phyloP scores from a whole-genome alignment of 2,113 vertebrate species.

The Cebus imitator region DNA sequence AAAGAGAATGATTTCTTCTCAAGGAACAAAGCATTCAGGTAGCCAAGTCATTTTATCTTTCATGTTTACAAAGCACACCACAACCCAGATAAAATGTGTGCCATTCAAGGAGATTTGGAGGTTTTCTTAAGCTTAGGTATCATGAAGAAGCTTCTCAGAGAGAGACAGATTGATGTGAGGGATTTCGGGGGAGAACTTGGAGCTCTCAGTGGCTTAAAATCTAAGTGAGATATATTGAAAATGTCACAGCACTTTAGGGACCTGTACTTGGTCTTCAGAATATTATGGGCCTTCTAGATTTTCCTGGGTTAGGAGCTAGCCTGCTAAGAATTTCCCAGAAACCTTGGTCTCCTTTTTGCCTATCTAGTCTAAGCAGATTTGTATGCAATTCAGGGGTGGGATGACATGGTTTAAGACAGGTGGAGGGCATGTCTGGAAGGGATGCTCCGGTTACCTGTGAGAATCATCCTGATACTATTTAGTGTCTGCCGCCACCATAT shows the following conservation, averaged over 20 bases:
- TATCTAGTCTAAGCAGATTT: background rate
- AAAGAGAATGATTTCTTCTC: conserved; percentile 73
- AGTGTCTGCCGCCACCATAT: background rate
- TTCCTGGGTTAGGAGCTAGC: background rate
- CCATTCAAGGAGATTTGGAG: background rate
- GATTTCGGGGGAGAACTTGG: background rate
- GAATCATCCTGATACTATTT: background rate
- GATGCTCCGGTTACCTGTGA: background rate
- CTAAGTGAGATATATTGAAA: background rate
- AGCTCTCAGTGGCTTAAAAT: background rate
- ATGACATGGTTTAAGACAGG: background rate
- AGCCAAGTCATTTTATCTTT: conserved; percentile 56
- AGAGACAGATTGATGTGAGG: background rate
- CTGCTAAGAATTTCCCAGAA: background rate
- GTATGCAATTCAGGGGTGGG: too few relatives aligned
- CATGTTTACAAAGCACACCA: conserved; percentile 63
- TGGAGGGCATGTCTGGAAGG: background rate
- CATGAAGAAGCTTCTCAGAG: background rate
- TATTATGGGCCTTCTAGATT: background rate
- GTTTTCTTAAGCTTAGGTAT: background rate
- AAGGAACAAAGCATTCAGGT: conserved; percentile 73
- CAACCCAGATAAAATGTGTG: conserved; percentile 38
- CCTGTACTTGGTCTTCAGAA: background rate
- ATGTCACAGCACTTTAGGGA: background rate
- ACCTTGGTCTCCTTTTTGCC: background rate